These are phyloP conservation scores for Pachymerium ferrugineum DNA, from an alignment of 2,888 invertebrate species.

Conservation along the genomic window DNA sequence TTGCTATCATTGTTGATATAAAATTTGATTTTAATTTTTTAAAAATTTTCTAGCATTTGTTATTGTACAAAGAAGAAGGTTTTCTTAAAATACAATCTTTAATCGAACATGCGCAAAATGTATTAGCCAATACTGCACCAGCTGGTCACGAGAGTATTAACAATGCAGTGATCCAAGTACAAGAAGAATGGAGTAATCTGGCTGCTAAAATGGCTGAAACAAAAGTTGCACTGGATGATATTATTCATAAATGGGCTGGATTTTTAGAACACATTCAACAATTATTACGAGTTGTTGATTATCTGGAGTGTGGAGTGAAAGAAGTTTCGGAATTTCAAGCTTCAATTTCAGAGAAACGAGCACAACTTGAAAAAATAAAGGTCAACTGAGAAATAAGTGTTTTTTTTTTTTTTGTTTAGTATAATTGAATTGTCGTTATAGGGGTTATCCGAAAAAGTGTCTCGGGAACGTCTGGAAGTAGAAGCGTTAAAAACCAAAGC, in stretches of 20 bases:
- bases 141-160: slow-evolving; percentile 82
- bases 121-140: slow-evolving; percentile 84
- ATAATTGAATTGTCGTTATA: slow-evolving; percentile 38
- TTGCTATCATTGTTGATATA: slow-evolving; percentile 28
- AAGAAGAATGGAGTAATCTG: slow-evolving; percentile 83
- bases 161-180: slow-evolving; percentile 69
- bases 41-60: slow-evolving; percentile 69
- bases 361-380: slow-evolving; percentile 77
- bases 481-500: slow-evolving; percentile 78
- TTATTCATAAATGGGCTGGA: slow-evolving; percentile 85
- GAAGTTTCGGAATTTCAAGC: slow-evolving; percentile 71
- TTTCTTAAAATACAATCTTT: slow-evolving; percentile 79
- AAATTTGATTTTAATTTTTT: neutral
- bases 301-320: slow-evolving; percentile 65
- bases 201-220: slow-evolving; percentile 85
- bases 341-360: slow-evolving; percentile 77
- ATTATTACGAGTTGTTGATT: slow-evolving; percentile 72
- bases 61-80: slow-evolving; percentile 88
- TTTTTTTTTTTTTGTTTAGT: neutral
- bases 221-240: slow-evolving; percentile 78
- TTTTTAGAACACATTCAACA: slow-evolving; percentile 81
- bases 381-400: slow-evolving; percentile 31
- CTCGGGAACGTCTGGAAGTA: slow-evolving; percentile 83
- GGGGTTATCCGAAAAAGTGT: slow-evolving; percentile 76
- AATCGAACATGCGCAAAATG: slow-evolving; percentile 84